A percentile compares a stretch with the other conserved stretches of the same genome.
These are phyloP conservation scores for Callipepla squamata DNA, from an alignment of 2,113 vertebrate genomes.

Conservation along the genomic window DNA sequence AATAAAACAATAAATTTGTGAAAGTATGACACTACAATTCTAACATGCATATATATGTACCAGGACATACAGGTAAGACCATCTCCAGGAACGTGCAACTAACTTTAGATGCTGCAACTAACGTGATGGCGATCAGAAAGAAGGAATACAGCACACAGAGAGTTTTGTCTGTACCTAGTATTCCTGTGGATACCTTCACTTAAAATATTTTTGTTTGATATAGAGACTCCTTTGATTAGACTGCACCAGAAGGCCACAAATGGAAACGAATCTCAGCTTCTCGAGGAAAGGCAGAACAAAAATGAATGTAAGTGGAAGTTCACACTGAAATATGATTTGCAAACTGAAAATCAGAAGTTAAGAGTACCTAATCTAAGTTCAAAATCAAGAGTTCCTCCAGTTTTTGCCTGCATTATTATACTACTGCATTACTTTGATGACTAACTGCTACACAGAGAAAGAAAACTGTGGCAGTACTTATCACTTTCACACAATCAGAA, in stretches of 20 bases:
- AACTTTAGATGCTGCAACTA: background rate
- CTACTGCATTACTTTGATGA: background rate
- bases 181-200: background rate
- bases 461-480: background rate
- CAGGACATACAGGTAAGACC: background rate
- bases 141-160: background rate
- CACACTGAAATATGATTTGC: background rate
- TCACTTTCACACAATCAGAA: background rate
- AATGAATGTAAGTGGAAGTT: background rate
- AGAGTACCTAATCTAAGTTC: background rate
- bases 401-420: background rate
- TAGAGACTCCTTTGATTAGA: background rate
- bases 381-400: background rate
- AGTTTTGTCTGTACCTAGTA: background rate
- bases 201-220: constrained; percentile 17
- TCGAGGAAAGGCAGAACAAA: constrained; percentile 20
- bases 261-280: constrained; percentile 16
- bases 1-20: background rate
- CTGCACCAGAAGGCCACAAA: background rate
- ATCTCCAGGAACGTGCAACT: background rate
- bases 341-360: background rate
- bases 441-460: background rate
- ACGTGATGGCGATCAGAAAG: background rate
- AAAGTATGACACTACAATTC: background rate
- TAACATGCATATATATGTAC: background rate